Base-by-base conservation (phyloP, 2,888 invertebrate genomes). In the Pyrochroa serraticornis region DNA sequence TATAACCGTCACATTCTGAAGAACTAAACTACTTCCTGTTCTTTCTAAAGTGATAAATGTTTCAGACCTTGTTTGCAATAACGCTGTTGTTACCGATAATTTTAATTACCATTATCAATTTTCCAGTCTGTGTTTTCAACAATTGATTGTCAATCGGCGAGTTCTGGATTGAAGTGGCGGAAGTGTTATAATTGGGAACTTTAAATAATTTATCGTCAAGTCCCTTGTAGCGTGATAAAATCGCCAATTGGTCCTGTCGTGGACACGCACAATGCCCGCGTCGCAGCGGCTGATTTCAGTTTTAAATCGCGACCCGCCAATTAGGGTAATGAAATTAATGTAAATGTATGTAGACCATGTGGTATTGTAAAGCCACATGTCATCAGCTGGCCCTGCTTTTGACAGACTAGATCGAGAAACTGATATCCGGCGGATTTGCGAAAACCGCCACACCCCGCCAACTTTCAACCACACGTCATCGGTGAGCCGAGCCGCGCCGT, bases 311-410 rank as follows among this genome's bases (percentile, higher is more conserved):
- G 32, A 38, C 9, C 46, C 14, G 52, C 58, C 69, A 72, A 75
- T 75, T 72, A 75, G 68, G 61, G 58, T 72, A 76, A 76, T 75
- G 72, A 73, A 77, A 77, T 77, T 72, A 76, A 77, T 76, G 76
- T 75, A 75, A 75, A 76, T 76, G 70, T 73, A 74, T 71, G 72
- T 74, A 70, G 68, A 72, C 66, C 67, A 68, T 70, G 71, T 64
- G 71, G 74, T 70, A 75, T 76, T 77, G 74, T 75, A 65, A 70
- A 73, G 75, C 72, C 72, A 73, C 72, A 73, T 73, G 72, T 73
- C 71, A 71, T 68, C 70, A 64, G 65, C 63, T 63, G 37, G 60
- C 10, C 68, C 71, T 71, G 67, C 56, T 65, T 64, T 62, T 71
- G 72, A 71, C 69, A 63, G 64, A 63, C 54, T 54, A 69, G 71